A percentile compares a stretch with the other conserved stretches of the same genome.
phyloP scores from a whole-genome alignment of 2,888 invertebrate genomes.

The Napeogenes sylphis region DNA sequence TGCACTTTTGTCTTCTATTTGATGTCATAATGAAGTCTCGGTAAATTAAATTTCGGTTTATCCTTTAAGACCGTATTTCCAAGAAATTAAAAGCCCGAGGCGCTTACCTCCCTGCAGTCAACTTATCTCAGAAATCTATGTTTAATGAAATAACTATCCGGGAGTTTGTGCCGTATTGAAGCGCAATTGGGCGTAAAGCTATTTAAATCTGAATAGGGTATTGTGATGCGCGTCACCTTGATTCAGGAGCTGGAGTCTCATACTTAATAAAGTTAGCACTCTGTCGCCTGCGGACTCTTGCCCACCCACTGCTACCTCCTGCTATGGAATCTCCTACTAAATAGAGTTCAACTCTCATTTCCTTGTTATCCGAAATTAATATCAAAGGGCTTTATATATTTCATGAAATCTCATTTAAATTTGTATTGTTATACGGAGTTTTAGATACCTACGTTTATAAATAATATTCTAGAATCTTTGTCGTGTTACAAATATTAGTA shows the following conservation, averaged over 20 bases:
- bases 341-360: constrained; percentile 2
- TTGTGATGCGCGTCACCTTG: constrained; percentile 76
- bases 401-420: background rate
- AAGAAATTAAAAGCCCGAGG: constrained; percentile 30
- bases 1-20: constrained; percentile 10
- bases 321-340: constrained; percentile 11
- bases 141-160: constrained; percentile 73
- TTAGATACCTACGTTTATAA: background rate
- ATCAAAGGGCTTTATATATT: background rate
- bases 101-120: constrained; percentile 44
- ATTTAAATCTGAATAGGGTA: constrained; percentile 77
- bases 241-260: constrained; percentile 60
- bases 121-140: constrained; percentile 56
- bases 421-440: background rate
- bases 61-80: constrained; percentile 21
- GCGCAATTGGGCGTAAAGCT: constrained; percentile 77
- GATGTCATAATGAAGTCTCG: constrained; percentile 17
- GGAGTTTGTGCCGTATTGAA: constrained; percentile 68
- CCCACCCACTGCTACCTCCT: constrained; percentile 49
- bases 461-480: background rate
- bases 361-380: background rate
- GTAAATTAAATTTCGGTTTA: constrained; percentile 16
- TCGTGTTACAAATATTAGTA: constrained; percentile 15
- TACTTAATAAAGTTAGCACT: constrained; percentile 73
- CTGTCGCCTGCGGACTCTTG: constrained; percentile 48